Base-by-base conservation (phyloP, 2,888 invertebrate species). In the Kryphioiulus occultus region DNA sequence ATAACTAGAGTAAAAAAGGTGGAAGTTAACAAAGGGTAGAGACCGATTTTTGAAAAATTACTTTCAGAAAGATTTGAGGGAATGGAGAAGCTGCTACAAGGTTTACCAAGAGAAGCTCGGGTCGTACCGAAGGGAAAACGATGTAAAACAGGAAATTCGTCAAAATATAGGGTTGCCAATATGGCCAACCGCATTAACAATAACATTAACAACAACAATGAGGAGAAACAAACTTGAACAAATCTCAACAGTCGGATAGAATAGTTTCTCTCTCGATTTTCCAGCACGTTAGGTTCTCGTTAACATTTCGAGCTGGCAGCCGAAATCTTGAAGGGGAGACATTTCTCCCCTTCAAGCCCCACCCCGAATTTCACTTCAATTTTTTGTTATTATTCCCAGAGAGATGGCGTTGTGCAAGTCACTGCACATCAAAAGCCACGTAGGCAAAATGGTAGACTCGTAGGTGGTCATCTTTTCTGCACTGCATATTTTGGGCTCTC, bases 211-310 rank as follows among this genome's bases (percentile, higher is more conserved):
- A 68, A 68, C 68, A 68, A 68, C 68, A 68, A 68, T 26, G 68
- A 68, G 68, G 68, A 68, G 68, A 68, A 68, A 68, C 68, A 68
- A 68, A 68, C 68, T 68, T 68, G n/a, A 68, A 68, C 68, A 68
- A 68, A 68, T 68, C 68, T 68, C 68, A 68, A 68, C 68, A 68
- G 68, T 68, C 68, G 26, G 68, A n/a, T 68, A 68, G 68, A 68
- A 68, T 68, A 68, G 68, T 68, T 68, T 68, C 68, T 68, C 68
- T 68, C 68, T 68, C 68, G n/a, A 68, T 68, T 68, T 68, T 68
- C 68, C 68, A 68, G 68, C 26, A 68, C 68, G n/a, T 26, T 26
- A 68, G 68, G 26, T 26, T 68, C 68, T 68, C 26, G 26, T 68
- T 68, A 68, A 68, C 68, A 68, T 68, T 68, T 68, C 68, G 26